Conservation (phyloP, 2,113 vertebrate genomes). For the Eudyptes chrysolophus region DNA sequence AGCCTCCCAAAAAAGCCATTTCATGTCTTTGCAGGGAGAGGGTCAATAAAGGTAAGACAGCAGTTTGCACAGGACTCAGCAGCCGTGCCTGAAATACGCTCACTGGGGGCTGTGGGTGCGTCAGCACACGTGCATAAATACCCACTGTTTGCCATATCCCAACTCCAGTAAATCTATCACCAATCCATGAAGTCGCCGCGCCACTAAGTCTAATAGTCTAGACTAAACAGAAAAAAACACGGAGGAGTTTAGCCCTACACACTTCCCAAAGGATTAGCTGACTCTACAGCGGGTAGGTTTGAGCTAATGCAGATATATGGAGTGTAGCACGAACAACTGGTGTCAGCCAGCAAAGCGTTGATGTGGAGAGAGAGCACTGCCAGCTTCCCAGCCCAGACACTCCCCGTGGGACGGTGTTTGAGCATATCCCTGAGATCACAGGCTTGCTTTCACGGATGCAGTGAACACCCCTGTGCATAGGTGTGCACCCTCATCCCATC, state of each 20-base stretch:
- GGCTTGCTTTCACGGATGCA: neutral
- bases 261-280: neutral
- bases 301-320: neutral
- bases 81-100: neutral
- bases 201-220: neutral
- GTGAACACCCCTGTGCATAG: fast-evolving
- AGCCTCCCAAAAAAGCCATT: neutral
- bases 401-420: fast-evolving
- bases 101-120: fast-evolving
- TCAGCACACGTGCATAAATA: neutral
- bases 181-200: neutral
- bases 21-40: neutral
- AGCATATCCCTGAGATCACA: neutral
- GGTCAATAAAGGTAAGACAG: neutral
- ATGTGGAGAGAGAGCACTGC: neutral
- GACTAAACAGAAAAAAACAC: neutral
- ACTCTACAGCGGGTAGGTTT: neutral
- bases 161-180: slow-evolving; percentile 36
- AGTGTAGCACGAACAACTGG: neutral
- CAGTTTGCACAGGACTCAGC: neutral
- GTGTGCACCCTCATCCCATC: neutral
- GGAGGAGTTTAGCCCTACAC: neutral
- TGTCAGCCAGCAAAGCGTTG: neutral
- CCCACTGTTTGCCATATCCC: neutral
- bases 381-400: neutral